Percentiles rank a stretch among this genome's conserved stretches.
These are phyloP conservation scores for Caiman crocodilus DNA, from an alignment of 2,797 vertebrate genomes.

Conservation along the genomic window DNA sequence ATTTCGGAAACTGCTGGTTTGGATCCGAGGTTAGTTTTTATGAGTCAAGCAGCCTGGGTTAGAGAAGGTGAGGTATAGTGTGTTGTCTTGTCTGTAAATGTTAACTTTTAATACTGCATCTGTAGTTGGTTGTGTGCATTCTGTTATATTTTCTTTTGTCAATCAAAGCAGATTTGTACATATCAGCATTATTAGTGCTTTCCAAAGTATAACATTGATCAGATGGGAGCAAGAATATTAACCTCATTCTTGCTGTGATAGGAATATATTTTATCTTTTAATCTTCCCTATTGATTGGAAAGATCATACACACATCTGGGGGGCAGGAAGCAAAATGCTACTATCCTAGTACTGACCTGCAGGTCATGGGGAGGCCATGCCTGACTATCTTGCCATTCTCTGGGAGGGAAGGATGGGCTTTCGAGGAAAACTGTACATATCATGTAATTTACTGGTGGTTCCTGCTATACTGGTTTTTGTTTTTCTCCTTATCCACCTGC, in stretches of 20 bases:
- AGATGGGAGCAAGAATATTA: not conserved
- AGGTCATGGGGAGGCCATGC: not conserved
- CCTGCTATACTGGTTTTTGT: not conserved
- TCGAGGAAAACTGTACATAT: not conserved
- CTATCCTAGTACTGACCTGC: not conserved
- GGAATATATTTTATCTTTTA: not conserved
- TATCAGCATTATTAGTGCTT: not conserved
- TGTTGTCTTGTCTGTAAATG: not conserved
- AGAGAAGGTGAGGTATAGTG: not conserved
- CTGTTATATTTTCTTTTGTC: not conserved
- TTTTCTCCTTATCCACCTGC: not conserved
- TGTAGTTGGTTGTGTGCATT: not conserved
- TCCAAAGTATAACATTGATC: not conserved
- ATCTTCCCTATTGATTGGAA: not conserved
- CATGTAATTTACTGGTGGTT: not conserved
- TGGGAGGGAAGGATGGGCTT: not conserved
- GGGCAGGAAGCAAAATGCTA: not conserved
- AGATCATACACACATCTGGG: not conserved
- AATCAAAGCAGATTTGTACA: not conserved
- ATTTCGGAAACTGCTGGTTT: not conserved
- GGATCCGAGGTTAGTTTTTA: not conserved
- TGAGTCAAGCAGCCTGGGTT: fast-evolving
- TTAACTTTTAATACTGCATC: not conserved
- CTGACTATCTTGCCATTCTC: not conserved
- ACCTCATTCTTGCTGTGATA: not conserved